Base-by-base conservation (phyloP, 2,113 vertebrate species). In the Lichenostomus cassidix region DNA sequence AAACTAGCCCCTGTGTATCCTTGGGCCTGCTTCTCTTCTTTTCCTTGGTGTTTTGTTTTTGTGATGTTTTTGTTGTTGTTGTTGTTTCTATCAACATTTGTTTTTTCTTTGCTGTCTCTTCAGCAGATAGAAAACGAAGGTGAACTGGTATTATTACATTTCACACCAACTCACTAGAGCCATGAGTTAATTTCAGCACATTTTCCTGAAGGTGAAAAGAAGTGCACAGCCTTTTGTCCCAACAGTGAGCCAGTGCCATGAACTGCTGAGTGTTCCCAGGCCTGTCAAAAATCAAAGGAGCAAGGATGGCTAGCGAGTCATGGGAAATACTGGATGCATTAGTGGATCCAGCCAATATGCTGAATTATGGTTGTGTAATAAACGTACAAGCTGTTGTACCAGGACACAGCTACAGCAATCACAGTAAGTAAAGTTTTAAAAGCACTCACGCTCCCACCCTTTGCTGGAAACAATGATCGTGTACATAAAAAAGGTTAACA, bases 221-320 rank as follows among this genome's bases (percentile, higher is more conserved):
- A 94, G 84, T 65, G 69, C 82, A 75, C 71, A 83, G 85, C 78
- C 56, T 94, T 94, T 94, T 90, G 94, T 94, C 92, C 90, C 90
- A 93, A 28, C 47, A 89, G 75, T 5, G 16, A 93, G 83, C 58
- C 47, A 28, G 29, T 88, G 84, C 60, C 89, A 65, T 4, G 28
- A 95, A 94, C 68, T 52, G 81, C 83, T 58, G 78, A 88, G 84
- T 4, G 25, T 74, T 92, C 91, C 93, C 96, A 95, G 84, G 27
- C 94, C 92, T 95, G 90, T 93, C 94, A 96, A 92, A 90, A 93
- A 89, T 68, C 92, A 86, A 83, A 94, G 90, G 73, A 90, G 21
- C 68, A 28, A 86, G 71, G 79, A 83, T 65, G 75, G 71, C 49
- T 49, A 35, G 75, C 0, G 56, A 86, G 85, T 81, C 92, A 27